phyloP scores from a whole-genome alignment of 2,113 vertebrate genomes.

The Tachycineta bicolor region DNA sequence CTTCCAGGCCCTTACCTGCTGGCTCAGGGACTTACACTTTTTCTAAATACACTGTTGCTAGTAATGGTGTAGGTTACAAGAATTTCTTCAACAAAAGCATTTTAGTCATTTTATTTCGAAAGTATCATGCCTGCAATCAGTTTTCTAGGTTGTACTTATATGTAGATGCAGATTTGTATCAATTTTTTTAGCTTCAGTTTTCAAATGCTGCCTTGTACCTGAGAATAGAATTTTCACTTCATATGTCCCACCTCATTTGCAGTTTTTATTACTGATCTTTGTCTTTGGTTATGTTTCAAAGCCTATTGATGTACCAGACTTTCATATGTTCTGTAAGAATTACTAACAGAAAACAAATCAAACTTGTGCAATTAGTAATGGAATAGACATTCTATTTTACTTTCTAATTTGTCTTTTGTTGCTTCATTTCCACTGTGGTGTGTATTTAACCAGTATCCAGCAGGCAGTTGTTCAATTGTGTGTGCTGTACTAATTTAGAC shows the following conservation, averaged over 20 bases:
- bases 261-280: neutral
- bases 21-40: conserved; percentile 22
- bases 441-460: neutral
- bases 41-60: conserved; percentile 1
- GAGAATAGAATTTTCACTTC: neutral
- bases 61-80: neutral
- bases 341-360: neutral
- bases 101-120: neutral
- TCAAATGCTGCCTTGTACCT: neutral
- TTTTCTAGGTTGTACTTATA: neutral
- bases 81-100: neutral
- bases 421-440: neutral
- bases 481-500: neutral
- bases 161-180: neutral
- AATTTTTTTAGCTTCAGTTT: neutral
- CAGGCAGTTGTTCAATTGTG: neutral
- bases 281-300: neutral
- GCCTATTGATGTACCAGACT: neutral
- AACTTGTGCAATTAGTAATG: neutral
- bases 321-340: neutral
- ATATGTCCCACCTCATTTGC: neutral
- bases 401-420: neutral
- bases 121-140: neutral
- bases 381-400: neutral
- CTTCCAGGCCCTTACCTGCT: conserved; percentile 21